Conservation (phyloP, 2,797 vertebrate species). For the Alosa sapidissima region DNA sequence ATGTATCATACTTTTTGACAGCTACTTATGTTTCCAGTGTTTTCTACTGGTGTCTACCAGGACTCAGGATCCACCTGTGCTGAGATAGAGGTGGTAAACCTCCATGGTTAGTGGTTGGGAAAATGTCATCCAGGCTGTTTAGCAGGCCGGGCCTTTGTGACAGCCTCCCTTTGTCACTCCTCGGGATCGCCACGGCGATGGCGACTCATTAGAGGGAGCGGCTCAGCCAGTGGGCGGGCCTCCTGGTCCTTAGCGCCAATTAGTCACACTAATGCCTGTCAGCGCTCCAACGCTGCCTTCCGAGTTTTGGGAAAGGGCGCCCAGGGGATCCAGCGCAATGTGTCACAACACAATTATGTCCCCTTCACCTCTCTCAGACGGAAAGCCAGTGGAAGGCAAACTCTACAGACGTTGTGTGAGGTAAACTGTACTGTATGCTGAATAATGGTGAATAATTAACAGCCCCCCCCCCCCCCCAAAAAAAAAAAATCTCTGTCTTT, state of each 20-base stretch:
- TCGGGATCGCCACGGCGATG: conserved; percentile 74
- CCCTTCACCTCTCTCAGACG: conserved; percentile 68
- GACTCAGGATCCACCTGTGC: conserved; percentile 72
- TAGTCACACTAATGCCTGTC: conserved; percentile 75
- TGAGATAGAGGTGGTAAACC: conserved; percentile 60
- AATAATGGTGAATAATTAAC: not conserved
- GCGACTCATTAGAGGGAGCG: conserved; percentile 79
- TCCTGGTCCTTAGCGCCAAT: conserved; percentile 76
- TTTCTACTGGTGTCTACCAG: conserved; percentile 46
- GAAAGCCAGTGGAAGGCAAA: not conserved
- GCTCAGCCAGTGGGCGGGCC: conserved; percentile 71
- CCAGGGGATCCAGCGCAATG: conserved; percentile 71
- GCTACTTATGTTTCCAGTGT: not conserved
- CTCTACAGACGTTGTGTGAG: conserved; percentile 1
- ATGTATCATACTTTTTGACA: not conserved
- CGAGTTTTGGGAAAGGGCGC: conserved; percentile 71
- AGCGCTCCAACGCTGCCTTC: conserved; percentile 74
- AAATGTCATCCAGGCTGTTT: conserved; percentile 71
- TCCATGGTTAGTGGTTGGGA: conserved; percentile 66
- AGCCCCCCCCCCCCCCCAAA: not conserved
- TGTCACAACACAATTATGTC: conserved; percentile 79
- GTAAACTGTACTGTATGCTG: not conserved
- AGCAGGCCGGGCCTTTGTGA: conserved; percentile 66
- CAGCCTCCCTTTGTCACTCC: conserved; percentile 77
- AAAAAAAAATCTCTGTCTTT: not conserved